phyloP scores from a whole-genome alignment of 2,797 vertebrate genomes.

The Peromyscus nudipes region DNA sequence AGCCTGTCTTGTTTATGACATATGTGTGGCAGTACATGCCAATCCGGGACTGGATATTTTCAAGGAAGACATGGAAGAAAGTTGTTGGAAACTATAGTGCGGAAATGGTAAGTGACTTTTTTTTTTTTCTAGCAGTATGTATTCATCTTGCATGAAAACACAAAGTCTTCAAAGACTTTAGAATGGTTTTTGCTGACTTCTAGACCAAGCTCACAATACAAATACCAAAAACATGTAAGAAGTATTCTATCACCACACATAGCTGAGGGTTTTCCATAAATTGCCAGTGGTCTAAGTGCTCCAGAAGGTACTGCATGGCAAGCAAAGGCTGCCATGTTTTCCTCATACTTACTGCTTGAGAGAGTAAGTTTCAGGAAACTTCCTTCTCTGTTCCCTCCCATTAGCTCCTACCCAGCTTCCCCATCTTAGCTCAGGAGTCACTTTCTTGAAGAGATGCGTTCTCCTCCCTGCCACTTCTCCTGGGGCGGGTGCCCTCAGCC shows the following conservation, averaged over 20 bases:
- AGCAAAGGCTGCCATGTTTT: neutral
- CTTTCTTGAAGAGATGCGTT: neutral
- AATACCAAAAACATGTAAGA: neutral
- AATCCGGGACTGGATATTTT: slow-evolving; percentile 92
- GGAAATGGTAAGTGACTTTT: slow-evolving; percentile 89
- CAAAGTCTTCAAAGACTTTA: slow-evolving; percentile 14
- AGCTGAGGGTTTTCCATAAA: slow-evolving; percentile 15
- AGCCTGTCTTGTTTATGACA: slow-evolving; percentile 91
- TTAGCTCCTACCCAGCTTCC: neutral
- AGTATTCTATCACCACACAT: neutral
- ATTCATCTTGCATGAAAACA: slow-evolving; percentile 15
- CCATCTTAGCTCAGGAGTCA: neutral
- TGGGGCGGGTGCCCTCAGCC: neutral
- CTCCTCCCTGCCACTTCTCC: neutral
- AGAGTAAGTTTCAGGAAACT: neutral
- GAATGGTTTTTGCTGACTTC: neutral
- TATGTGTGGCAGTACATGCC: slow-evolving; percentile 96
- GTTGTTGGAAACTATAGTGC: slow-evolving; percentile 94
- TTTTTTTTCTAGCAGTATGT: neutral
- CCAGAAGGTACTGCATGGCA: neutral
- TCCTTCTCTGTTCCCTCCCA: neutral
- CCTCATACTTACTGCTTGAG: neutral
- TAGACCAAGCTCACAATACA: neutral
- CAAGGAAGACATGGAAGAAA: slow-evolving; percentile 89
- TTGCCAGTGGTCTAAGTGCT: neutral